These are phyloP conservation scores for Catostylus mosaicus DNA, from an alignment of 30 jellyfish, hydroid and myxozoan species.

Conservation along the genomic window DNA sequence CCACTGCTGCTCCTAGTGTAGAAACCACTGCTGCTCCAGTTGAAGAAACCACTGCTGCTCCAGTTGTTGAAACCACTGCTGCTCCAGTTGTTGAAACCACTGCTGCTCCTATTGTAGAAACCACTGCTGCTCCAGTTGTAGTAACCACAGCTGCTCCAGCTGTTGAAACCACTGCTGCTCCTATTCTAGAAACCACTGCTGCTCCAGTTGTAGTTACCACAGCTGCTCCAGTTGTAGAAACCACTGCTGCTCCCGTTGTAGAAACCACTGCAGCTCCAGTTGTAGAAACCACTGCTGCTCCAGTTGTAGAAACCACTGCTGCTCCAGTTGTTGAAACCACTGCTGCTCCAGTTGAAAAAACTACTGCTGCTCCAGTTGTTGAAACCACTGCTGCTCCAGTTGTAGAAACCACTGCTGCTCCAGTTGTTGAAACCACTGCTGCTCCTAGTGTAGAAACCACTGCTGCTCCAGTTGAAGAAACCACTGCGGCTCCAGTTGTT, in stretches of 20 bases:
- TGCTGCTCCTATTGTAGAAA: slow-evolving; percentile 29
- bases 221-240: slow-evolving; percentile 15
- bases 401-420: slow-evolving; percentile 51
- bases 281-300: slow-evolving; percentile 10
- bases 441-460: slow-evolving; percentile 43
- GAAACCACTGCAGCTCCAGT: slow-evolving; percentile 29
- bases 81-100: slow-evolving; percentile 42
- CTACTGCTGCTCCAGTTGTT: slow-evolving; percentile 56
- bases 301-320: slow-evolving; percentile 25
- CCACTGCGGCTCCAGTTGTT: slow-evolving; percentile 51
- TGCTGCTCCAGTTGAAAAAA: slow-evolving; percentile 29
- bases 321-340: slow-evolving; percentile 35
- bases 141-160: slow-evolving; percentile 34
- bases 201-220: slow-evolving; percentile 32
- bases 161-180: slow-evolving; percentile 35
- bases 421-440: slow-evolving; percentile 39
- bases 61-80: slow-evolving; percentile 15
- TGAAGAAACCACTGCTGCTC: slow-evolving; percentile 14
- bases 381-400: slow-evolving; percentile 41
- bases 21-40: slow-evolving; percentile 19
- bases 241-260: slow-evolving; percentile 3
- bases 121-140: slow-evolving; percentile 42
- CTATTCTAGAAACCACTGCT: slow-evolving; percentile 22
- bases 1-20: neutral
- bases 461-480: slow-evolving; percentile 41